Evolutionary conservation across 2,113 vertebrate species (phyloP), one percentile per base, ranked within the genome.

Genomic region (Acrocephalus arundinaceus): DNA sequence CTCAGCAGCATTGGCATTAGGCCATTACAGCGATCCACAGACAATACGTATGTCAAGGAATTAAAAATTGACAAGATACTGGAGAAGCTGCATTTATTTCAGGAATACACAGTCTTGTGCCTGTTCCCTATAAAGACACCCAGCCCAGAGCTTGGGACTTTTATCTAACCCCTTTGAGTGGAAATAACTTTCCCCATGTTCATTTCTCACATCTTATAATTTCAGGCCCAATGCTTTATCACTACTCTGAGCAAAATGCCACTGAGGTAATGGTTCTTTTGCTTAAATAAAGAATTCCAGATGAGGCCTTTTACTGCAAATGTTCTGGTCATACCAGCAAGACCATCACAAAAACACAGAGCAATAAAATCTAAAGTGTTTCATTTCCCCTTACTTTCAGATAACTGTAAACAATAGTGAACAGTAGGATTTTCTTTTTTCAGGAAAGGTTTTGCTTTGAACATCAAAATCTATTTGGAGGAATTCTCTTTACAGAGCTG

Each of bases 281-380:
- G 33, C 80, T 62, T 84, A 90, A 94, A 80, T 68, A 95, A 96
- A 90, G 80, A 85, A 93, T 87, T 93, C 93, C 93, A 97, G 92
- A 87, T 57, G 10, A 87, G 70, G 54, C 46, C 51, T 68, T 94
- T 94, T 90, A 95, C 80, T 89, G 49, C 83, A 87, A 89, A 57
- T 1, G 17, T 58, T 89, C 77, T 55, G 76, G 77, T 96, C 88
- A 66, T 90, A 96, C 70, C 61, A 91, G 65, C 54, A 85, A 82
- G 80, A 92, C 58, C 62, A 93, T 93, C 93, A 95, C 93, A 92
- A 77, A 96, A 94, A 92, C 70, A 89, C 31, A 96, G 43, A 70
- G 86, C 73, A 95, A 94, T 97, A 95, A 97, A 97, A 93, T 72
- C 25, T 61, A 3, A 93, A 94, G 96, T 97, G 96, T 96, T 96